Base-by-base conservation (phyloP, 92 coral and sea anemone genomes). In the Palythoa heliodiscus region DNA sequence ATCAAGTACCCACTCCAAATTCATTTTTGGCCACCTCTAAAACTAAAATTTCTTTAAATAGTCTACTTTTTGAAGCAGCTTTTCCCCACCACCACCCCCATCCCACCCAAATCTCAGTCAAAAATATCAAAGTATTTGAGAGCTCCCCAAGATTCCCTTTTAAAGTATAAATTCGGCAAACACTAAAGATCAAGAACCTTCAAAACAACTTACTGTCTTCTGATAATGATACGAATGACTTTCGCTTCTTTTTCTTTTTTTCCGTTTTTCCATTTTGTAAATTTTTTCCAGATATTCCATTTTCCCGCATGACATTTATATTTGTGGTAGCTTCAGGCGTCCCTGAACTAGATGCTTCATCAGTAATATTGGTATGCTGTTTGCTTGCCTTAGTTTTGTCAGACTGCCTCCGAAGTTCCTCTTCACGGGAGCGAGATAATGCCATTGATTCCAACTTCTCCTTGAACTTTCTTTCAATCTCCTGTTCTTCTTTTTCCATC, bases 381-480 rank as follows among this genome's bases (percentile, higher is more conserved):
- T 66, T 48, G 39, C 17, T 40, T 13, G 20, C 84, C 84, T 80
- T 80, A 3, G 84, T 80, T 50, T 12, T 47, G 17, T 22, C 37
- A 64, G 37, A 61, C 74, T 64, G 84, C 47, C 25, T 64, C 3
- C 10, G 72, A 20, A 5, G 22, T 63, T 80, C 84, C 58, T 80
- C 84, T 80, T 80, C 73, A 22, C 63, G 84, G 40, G 84, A 80
- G 7, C 73, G 84, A 20, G 75, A 80, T 14, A 74, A 66, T 15
- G 60, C 84, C 61, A 80, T 80, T 43, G 84, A 66, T 29, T 68
- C 84, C 24, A 80, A 63, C 43, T 80, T 80, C 52, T 66, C 84
- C 58, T 80, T 70, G 40, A 80, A 67, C 50, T 47, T 17, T 29
- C 84, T 66, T 80, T 80, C 84, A 3, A 80, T 80, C 50, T 80